Conservation (phyloP, 2,888 invertebrate genomes). For the Resseliella maxima region DNA sequence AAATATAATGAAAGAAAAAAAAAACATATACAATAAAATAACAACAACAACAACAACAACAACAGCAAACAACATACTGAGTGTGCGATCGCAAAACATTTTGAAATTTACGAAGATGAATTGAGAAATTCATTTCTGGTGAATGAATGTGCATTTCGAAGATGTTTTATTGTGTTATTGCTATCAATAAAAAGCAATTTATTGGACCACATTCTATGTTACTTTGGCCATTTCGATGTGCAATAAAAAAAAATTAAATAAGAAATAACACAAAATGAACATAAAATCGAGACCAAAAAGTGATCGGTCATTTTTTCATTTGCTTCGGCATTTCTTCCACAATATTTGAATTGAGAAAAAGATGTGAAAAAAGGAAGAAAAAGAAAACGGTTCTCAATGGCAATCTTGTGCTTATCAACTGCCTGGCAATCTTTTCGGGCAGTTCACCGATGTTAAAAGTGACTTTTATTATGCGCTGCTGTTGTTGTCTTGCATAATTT, state of each 20-base stretch:
- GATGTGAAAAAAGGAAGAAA: neutral
- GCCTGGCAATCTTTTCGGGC: neutral
- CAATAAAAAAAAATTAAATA: conserved; percentile 1
- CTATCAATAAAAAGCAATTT: conserved; percentile 54
- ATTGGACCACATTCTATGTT: conserved; percentile 53
- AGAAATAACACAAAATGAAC: conserved; percentile 11
- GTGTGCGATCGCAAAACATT: conserved; percentile 27
- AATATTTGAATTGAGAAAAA: neutral
- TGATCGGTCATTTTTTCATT: conserved; percentile 33
- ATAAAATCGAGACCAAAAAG: conserved; percentile 1
- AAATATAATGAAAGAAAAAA: neutral
- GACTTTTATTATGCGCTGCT: conserved; percentile 51
- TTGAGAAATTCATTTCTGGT: conserved; percentile 4
- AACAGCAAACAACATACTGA: too few relatives aligned
- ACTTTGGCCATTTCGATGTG: neutral
- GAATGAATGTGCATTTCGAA: conserved; percentile 16
- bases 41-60: neutral
- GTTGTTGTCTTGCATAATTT: conserved; percentile 12
- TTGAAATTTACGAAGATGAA: neutral
- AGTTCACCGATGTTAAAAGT: neutral
- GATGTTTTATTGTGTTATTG: conserved; percentile 52
- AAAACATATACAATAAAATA: neutral
- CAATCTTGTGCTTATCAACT: neutral
- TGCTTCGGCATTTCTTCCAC: neutral
- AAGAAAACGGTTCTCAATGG: neutral